Conservation (phyloP, 2,888 invertebrate genomes). For the Perizoma flavofasciatum region DNA sequence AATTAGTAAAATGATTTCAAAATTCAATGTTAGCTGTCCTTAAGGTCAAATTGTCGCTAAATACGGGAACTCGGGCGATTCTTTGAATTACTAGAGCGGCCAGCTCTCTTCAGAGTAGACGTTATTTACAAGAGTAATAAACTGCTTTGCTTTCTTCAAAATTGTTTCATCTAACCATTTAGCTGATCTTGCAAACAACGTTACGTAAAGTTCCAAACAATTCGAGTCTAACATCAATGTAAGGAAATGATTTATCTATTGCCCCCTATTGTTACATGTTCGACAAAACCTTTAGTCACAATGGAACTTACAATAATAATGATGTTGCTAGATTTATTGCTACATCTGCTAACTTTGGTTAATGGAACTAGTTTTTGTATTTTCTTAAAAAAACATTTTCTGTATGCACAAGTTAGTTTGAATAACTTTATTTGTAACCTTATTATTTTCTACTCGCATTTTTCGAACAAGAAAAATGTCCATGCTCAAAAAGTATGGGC, state of each 20-base stretch:
- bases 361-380: constrained; percentile 3
- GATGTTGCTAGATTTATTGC: constrained; percentile 9
- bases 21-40: not conserved
- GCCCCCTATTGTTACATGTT: constrained; percentile 27
- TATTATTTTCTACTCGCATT: too few species aligned
- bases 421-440: too few species aligned
- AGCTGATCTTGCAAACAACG: constrained; percentile 17
- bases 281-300: constrained; percentile 22
- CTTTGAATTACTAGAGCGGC: not conserved
- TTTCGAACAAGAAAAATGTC: too few species aligned
- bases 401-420: not conserved
- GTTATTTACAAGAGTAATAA: constrained; percentile 15
- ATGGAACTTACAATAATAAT: constrained; percentile 9
- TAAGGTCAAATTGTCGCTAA: not conserved
- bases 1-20: not conserved
- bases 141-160: constrained; percentile 13
- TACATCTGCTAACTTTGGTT: constrained; percentile 16
- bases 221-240: constrained; percentile 31
- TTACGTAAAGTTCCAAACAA: constrained; percentile 28
- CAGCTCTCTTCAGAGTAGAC: not conserved
- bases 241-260: constrained; percentile 35
- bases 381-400: not conserved
- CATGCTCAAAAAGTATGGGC: not conserved
- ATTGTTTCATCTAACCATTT: constrained; percentile 16
- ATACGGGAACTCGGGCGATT: not conserved